Percentiles rank a stretch among this genome's conserved stretches.
These are phyloP conservation scores for Melanerpes formicivorus DNA, from an alignment of 2,113 vertebrate genomes.

Conservation along the genomic window DNA sequence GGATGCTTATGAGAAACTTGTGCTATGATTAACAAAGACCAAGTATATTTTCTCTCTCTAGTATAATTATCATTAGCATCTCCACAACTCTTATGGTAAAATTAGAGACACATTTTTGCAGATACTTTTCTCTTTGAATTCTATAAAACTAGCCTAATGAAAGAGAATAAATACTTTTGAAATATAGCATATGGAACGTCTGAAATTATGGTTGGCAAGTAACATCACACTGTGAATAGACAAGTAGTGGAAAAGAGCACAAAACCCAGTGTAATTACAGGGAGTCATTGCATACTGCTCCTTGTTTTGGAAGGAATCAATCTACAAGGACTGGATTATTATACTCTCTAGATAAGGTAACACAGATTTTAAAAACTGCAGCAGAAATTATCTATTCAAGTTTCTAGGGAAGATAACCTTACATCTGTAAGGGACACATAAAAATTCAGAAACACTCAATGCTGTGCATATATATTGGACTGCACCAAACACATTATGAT, in stretches of 20 bases:
- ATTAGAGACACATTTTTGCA: conserved; percentile 48
- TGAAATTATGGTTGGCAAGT: conserved; percentile 27
- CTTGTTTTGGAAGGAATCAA: background rate
- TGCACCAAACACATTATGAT: background rate
- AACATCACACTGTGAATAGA: conserved; percentile 1
- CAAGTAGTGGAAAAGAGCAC: background rate
- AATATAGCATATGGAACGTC: conserved; percentile 4
- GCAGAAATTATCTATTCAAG: background rate
- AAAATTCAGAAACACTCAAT: background rate
- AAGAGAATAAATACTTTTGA: conserved; percentile 20
- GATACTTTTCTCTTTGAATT: conserved; percentile 46
- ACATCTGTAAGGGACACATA: background rate
- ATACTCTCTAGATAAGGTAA: background rate
- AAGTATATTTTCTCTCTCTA: conserved; percentile 19
- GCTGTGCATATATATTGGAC: background rate
- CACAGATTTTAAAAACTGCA: background rate
- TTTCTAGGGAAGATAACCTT: background rate
- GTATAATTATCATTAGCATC: conserved; percentile 34
- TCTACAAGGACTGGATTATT: background rate
- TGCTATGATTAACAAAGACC: conserved; percentile 18
- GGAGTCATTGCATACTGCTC: background rate
- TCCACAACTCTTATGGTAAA: conserved; percentile 4
- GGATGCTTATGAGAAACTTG: background rate
- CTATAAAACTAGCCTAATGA: conserved; percentile 27
- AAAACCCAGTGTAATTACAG: background rate